A percentile compares a stretch with the other conserved stretches of the same genome.
Evolutionary conservation across 2,113 vertebrate species (phyloP).

Genomic region (Apodemus speciosus): DNA sequence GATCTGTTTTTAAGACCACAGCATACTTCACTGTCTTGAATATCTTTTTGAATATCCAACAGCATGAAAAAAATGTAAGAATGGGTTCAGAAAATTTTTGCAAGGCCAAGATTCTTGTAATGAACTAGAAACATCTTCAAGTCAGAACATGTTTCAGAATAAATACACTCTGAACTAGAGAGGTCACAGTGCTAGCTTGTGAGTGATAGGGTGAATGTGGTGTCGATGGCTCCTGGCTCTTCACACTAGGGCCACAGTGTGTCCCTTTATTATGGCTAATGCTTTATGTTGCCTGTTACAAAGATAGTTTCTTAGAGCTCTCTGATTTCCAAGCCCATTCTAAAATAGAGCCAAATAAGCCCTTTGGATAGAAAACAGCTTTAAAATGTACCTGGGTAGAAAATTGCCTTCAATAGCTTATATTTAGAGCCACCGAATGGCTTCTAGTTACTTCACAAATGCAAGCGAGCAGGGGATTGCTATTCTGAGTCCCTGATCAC

Average conservation of each 20-base stretch:
- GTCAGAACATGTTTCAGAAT: neutral
- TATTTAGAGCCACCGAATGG: neutral
- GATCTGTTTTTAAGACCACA: neutral
- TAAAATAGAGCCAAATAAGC: conserved; percentile 40
- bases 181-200: neutral
- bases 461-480: neutral
- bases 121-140: neutral
- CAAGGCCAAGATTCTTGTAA: neutral
- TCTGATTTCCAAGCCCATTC: conserved; percentile 4
- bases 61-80: neutral
- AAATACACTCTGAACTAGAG: neutral
- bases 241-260: neutral
- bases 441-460: neutral
- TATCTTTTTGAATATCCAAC: neutral
- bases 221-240: neutral
- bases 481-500: neutral
- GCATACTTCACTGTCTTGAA: neutral
- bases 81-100: neutral
- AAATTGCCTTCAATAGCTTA: conserved; percentile 50
- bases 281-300: neutral
- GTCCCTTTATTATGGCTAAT: neutral
- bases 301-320: neutral
- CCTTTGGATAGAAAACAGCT: conserved; percentile 25
- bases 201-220: neutral
- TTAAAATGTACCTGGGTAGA: conserved; percentile 48